A percentile compares a stretch with the other conserved stretches of the same genome.
phyloP scores from a whole-genome alignment of 2,797 vertebrate species.

The Crocodylus rhombifer region DNA sequence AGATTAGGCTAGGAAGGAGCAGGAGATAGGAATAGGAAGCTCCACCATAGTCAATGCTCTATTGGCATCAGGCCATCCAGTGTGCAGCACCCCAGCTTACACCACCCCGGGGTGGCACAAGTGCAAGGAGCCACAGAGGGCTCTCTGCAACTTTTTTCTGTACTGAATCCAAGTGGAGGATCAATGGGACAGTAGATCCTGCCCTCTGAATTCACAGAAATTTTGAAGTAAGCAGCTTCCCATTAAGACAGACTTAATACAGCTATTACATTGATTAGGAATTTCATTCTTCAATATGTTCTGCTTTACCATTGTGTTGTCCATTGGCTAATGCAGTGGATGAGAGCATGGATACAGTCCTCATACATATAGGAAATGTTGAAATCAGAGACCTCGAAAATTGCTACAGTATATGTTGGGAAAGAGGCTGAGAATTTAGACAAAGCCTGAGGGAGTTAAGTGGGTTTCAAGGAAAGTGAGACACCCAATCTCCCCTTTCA shows the following conservation, averaged over 20 bases:
- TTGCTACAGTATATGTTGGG: not conserved
- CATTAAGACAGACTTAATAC: not conserved
- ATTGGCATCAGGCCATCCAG: not conserved
- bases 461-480: constrained; percentile 19
- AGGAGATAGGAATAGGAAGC: not conserved
- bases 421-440: not conserved
- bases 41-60: not conserved
- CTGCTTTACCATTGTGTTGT: not conserved
- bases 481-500: not conserved
- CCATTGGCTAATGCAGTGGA: rapidly evolving
- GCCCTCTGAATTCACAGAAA: not conserved
- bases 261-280: not conserved
- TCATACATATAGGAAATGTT: not conserved
- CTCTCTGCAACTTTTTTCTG: not conserved
- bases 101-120: not conserved
- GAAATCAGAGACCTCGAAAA: not conserved
- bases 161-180: not conserved
- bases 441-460: not conserved
- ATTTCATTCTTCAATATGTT: not conserved
- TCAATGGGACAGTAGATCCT: not conserved
- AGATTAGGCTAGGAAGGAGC: not conserved
- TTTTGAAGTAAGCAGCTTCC: rapidly evolving
- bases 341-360: not conserved
- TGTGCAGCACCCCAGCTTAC: not conserved
- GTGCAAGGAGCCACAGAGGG: not conserved